Evolutionary conservation across 2,888 invertebrate species (phyloP), one percentile per base, ranked within the genome.

Genomic region (Folsomia manolachei): DNA sequence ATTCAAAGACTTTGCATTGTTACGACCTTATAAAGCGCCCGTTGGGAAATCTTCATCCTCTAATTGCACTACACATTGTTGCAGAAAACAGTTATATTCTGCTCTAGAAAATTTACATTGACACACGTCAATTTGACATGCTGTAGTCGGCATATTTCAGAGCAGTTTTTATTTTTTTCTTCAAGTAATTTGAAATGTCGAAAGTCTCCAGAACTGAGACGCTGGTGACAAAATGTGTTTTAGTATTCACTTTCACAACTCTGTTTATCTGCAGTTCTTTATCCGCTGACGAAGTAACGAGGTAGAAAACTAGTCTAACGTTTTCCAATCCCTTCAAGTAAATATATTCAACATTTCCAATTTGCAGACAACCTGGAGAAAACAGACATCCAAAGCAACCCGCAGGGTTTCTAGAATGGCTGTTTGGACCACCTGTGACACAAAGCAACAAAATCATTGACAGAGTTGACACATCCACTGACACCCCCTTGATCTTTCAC

Each of bases 1-100:
- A 63, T 63, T 26, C 63, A 63, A 27, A 63, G 19, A 62, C 25
- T 63, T 27, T 63, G 63, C 27, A 63, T 63, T n/a, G 63, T 63
- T 63, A 63, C 27, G 4, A 18, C 63, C 27, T 27, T 63, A 63
- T 63, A 63, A 25, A 63, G 62, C n/a, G n/a, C 23, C 60, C 23
- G 24, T 14, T 9, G 14, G 39, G 39, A 39, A 39, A 39, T 39
- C 14, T 39, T 39, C n/a, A n/a, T n/a, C n/a, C n/a, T n/a, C n/a
- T n/a, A n/a, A n/a, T n/a, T n/a, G n/a, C n/a, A n/a, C 39, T 39
- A 39, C 39, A 39, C 39, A 39, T 39, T 39, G 14, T 39, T 4
- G 39, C 39, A 39, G 39, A 39, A 39, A 23, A 25, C 24, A 39
- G 14, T 39, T 39, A 14, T 39, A 39, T 39, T 9, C 39, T 39